Conservation (phyloP, 2,888 invertebrate genomes). For the Parnassius smintheus region DNA sequence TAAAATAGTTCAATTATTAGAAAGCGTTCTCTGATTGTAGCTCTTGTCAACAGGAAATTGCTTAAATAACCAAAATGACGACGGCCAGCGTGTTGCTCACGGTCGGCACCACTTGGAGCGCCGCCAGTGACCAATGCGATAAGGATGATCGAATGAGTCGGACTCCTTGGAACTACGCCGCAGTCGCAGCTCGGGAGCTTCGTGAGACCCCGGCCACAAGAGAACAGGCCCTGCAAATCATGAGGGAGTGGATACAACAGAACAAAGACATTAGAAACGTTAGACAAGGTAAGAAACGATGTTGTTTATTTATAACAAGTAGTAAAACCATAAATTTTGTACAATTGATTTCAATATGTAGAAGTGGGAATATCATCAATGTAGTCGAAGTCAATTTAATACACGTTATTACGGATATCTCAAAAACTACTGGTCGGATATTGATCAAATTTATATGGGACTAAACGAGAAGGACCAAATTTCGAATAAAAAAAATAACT, state of each 20-base stretch:
- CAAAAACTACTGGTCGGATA: no score
- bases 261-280: slow-evolving; percentile 86
- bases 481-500: no score
- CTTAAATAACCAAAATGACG: slow-evolving; percentile 50
- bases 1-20: no score
- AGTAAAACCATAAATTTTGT: no score
- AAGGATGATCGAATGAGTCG: slow-evolving; percentile 50
- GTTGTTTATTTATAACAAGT: no score
- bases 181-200: slow-evolving; percentile 84
- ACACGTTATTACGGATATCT: no score
- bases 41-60: slow-evolving; percentile 16
- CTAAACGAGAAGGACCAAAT: no score
- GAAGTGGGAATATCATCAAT: no score
- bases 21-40: no score
- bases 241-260: slow-evolving; percentile 86
- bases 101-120: slow-evolving; percentile 61
- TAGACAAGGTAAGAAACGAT: slow-evolving; percentile 75
- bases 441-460: no score
- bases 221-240: slow-evolving; percentile 83
- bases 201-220: slow-evolving; percentile 84
- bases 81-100: slow-evolving; percentile 68
- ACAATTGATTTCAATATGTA: no score
- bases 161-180: slow-evolving; percentile 49
- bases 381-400: no score
- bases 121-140: slow-evolving; percentile 56